Percentiles rank a stretch among this genome's conserved stretches.
Evolutionary conservation across 2,888 invertebrate species (phyloP).

Genomic region (Melinaea marsaeus): DNA sequence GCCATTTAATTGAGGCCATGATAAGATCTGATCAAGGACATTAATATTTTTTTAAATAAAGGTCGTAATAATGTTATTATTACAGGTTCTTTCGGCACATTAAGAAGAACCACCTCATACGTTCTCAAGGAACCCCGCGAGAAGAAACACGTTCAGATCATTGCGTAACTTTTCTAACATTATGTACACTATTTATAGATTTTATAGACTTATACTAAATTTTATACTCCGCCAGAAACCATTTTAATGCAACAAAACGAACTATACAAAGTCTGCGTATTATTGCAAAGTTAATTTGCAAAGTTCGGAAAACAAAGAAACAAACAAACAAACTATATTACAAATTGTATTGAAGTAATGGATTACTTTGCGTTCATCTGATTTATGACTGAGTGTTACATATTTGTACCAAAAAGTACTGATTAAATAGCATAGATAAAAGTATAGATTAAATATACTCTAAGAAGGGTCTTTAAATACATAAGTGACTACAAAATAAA

Average conservation of each 20-base stretch:
- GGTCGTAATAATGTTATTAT: not conserved
- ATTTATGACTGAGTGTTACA: no score
- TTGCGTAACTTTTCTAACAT: constrained; percentile 45
- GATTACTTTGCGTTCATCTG: no score
- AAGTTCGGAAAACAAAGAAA: not conserved
- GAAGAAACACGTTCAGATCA: constrained; percentile 69
- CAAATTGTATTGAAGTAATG: no score
- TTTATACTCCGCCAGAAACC: constrained; percentile 1
- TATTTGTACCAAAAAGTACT: not conserved
- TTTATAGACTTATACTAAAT: constrained; percentile 10
- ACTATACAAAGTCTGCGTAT: not conserved
- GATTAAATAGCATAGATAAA: constrained; percentile 1
- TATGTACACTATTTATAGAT: not conserved
- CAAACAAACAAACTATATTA: no score
- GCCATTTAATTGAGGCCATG: no score
- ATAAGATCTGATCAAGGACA: no score
- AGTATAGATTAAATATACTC: not conserved
- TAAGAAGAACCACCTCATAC: constrained; percentile 65
- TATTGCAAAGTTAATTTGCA: not conserved
- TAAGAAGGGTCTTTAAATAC: not conserved
- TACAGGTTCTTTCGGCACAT: constrained; percentile 58
- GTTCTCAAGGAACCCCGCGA: constrained; percentile 66
- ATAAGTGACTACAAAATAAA: constrained; percentile 5
- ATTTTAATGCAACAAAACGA: not conserved
- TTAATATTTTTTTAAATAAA: not conserved